Evolutionary conservation across 1,140 invertebrate genomes (phyloP).

Genomic region (Tetragnatha versicolor): DNA sequence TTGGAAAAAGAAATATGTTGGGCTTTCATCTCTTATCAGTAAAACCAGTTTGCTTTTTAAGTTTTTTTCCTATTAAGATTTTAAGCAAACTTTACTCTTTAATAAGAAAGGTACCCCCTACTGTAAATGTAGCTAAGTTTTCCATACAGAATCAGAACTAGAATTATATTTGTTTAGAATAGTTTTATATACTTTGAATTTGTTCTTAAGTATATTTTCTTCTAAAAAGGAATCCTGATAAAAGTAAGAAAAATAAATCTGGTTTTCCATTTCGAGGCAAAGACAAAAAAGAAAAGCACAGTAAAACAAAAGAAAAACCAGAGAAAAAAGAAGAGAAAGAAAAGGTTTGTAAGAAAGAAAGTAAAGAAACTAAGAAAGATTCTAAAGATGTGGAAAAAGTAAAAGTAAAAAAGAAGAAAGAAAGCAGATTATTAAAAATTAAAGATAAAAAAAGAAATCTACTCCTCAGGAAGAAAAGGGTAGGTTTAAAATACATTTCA

Average conservation of each 20-base stretch:
- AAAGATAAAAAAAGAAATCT: constrained; percentile 64
- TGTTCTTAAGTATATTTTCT: too few relatives aligned
- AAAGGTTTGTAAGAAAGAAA: constrained; percentile 49
- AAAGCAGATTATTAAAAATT: constrained; percentile 66
- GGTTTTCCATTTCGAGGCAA: constrained; percentile 78
- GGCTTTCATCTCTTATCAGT: too few relatives aligned
- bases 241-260: constrained; percentile 86
- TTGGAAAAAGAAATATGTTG: too few relatives aligned
- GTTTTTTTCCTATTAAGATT: too few relatives aligned
- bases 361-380: constrained; percentile 19
- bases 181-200: too few relatives aligned
- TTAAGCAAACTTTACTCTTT: too few relatives aligned
- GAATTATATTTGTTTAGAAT: too few relatives aligned
- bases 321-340: constrained; percentile 59
- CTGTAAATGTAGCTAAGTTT: too few relatives aligned
- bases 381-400: constrained; percentile 28
- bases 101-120: too few relatives aligned
- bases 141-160: too few relatives aligned
- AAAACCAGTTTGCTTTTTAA: too few relatives aligned
- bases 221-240: constrained; percentile 81
- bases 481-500: too few relatives aligned
- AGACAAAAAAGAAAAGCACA: constrained; percentile 80
- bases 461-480: constrained; percentile 20
- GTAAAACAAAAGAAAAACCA: constrained; percentile 78
- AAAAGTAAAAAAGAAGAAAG: constrained; percentile 54